These are phyloP conservation scores for Nowickia ferox DNA, from an alignment of 2,888 invertebrate species.

Conservation along the genomic window DNA sequence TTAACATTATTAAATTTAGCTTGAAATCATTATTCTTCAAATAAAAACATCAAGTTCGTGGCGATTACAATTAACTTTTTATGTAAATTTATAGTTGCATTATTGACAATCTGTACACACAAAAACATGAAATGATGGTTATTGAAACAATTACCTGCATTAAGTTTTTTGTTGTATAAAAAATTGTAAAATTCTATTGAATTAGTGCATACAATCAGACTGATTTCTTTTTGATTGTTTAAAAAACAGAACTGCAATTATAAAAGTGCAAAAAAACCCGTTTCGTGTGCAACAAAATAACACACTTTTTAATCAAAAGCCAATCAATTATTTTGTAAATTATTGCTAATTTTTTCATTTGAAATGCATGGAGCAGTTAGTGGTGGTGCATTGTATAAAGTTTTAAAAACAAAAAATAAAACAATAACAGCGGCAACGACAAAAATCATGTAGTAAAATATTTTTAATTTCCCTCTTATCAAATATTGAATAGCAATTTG, in stretches of 20 bases:
- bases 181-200: conserved; percentile 27
- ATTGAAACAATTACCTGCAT: conserved; percentile 40
- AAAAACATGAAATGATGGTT: conserved; percentile 13
- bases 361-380: background rate
- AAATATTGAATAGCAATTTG: conserved; percentile 61
- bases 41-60: conserved; percentile 15
- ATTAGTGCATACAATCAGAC: conserved; percentile 23
- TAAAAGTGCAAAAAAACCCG: conserved; percentile 42
- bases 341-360: conserved; percentile 20
- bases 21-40: conserved; percentile 32
- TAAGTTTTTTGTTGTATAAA: background rate
- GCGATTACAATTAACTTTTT: conserved; percentile 44
- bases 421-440: background rate
- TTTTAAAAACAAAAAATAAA: background rate
- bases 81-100: conserved; percentile 30
- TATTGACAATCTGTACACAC: conserved; percentile 26
- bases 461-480: conserved; percentile 57
- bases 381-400: background rate
- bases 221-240: background rate
- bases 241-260: conserved; percentile 9
- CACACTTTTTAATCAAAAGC: conserved; percentile 52
- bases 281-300: conserved; percentile 44
- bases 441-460: conserved; percentile 17
- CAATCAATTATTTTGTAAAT: conserved; percentile 57
- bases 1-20: conserved; percentile 65